A percentile compares a stretch with the other conserved stretches of the same genome.
phyloP scores from a whole-genome alignment of 2,113 vertebrate genomes.

The Pheucticus melanocephalus region DNA sequence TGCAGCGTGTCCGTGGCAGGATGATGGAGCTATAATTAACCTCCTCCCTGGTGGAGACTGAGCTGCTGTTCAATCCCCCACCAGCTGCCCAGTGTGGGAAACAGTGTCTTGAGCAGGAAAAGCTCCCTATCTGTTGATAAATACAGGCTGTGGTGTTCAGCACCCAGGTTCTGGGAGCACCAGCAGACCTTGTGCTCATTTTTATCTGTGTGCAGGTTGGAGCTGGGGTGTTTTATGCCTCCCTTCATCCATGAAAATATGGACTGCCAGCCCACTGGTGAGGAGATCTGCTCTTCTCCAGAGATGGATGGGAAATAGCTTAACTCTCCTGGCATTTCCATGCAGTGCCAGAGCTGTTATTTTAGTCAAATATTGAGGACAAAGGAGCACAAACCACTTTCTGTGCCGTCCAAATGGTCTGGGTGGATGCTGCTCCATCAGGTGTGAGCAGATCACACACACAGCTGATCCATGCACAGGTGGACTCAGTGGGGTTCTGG shows the following conservation, averaged over 20 bases:
- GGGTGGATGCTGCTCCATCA: neutral
- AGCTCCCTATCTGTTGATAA: neutral
- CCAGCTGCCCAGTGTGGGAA: neutral
- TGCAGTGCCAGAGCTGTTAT: neutral
- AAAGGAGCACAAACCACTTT: neutral
- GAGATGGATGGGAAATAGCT: neutral
- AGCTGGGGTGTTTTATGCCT: neutral
- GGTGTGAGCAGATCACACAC: rapidly evolving
- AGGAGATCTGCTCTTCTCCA: neutral
- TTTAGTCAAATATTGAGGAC: neutral
- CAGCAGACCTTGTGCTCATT: neutral
- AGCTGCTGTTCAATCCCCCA: neutral
- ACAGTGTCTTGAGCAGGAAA: neutral
- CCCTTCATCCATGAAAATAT: neutral
- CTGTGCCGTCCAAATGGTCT: rapidly evolving
- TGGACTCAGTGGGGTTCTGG: neutral
- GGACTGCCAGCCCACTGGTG: neutral
- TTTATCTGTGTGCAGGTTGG: rapidly evolving
- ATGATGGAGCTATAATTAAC: slow-evolving; percentile 41
- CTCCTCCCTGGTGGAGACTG: neutral
- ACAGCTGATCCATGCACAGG: neutral
- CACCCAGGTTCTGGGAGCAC: neutral
- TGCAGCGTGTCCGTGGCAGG: neutral
- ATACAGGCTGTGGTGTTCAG: neutral
- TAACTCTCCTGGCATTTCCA: neutral